These are phyloP conservation scores for Pedicia rivosa DNA, from an alignment of 2,888 invertebrate genomes.

Conservation along the genomic window DNA sequence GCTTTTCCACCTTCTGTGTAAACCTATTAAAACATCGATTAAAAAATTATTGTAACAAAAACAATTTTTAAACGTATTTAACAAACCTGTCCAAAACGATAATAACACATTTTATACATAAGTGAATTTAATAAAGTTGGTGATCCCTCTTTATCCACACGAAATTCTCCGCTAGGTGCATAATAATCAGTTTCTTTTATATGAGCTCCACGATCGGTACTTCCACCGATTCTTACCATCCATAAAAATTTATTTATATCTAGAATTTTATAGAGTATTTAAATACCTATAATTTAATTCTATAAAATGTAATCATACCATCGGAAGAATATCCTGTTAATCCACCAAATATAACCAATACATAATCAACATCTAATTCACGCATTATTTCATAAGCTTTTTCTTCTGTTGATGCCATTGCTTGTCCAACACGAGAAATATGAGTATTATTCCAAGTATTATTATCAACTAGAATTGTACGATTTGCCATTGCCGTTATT, in stretches of 20 bases:
- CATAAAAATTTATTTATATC: slow-evolving; percentile 98
- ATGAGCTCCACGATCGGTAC: slow-evolving; percentile 85
- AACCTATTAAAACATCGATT: slow-evolving; percentile 71
- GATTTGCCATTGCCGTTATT: slow-evolving; percentile 98
- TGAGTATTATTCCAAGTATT: slow-evolving; percentile 99
- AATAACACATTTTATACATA: slow-evolving; percentile 99
- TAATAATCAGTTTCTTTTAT: slow-evolving; percentile 96
- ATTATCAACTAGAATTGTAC: slow-evolving; percentile 95
- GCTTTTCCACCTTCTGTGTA: slow-evolving; percentile 93
- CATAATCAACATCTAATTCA: slow-evolving; percentile 94
- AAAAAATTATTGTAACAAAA: background rate
- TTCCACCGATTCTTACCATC: slow-evolving; percentile 98
- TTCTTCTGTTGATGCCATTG: slow-evolving; percentile 95
- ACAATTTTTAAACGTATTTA: background rate
- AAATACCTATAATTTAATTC: too few relatives aligned
- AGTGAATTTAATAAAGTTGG: slow-evolving; percentile 84
- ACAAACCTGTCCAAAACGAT: slow-evolving; percentile 70
- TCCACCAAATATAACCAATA: slow-evolving; percentile 97
- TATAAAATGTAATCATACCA: slow-evolving; percentile 44
- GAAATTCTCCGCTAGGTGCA: slow-evolving; percentile 87
- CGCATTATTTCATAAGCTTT: slow-evolving; percentile 96
- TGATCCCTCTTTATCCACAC: slow-evolving; percentile 90
- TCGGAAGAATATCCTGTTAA: slow-evolving; percentile 96
- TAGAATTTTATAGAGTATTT: too few relatives aligned
- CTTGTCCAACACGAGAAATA: slow-evolving; percentile 93